Base-by-base conservation (phyloP, 2,888 invertebrate species). In the Stenichneumon culpator region DNA sequence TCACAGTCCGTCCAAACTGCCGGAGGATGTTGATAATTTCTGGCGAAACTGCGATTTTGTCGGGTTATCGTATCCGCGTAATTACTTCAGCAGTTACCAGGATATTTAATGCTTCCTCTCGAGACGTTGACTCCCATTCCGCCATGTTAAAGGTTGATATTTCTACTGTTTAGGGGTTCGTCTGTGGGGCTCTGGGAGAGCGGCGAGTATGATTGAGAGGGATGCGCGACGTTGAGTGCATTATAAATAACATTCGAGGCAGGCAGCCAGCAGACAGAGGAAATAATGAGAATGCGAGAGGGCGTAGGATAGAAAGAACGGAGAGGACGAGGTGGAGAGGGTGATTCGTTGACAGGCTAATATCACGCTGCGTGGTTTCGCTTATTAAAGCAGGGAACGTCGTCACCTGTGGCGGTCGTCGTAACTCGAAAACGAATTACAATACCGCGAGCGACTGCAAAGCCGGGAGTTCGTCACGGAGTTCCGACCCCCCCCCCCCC, bases 361-460 rank as follows among this genome's bases (percentile, higher is more conserved):
- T 92, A 91, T 92, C 92, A 92, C 91, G 91, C 89, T 88, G 86
- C 86, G 90, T 91, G 91, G 88, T 89, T 91, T 89, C 88, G 90
- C 89, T 91, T 91, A 91, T 92, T 91, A 90, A 90, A 89, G 87
- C 87, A 74, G 75, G 79, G 79, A 85, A 80, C 85, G 72, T 85
- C 79, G 82, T 85, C 85, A 85, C 85, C 82, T 82, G 44, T 44
- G 85, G 57, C 72, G 57, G 82, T 68, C 75, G 79, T 67, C 85
- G 70, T 67, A 63, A 63, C 82, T 67, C 28, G 70, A 75, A 82
- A 82, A 82, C 85, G 82, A 82, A 82, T 82, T 79, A 85, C 82
- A 72, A 65, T 50, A 25, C 60, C 19, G 70, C 32, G 68, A 28
- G 70, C 28, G 47, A 72, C 63, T 44, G 69, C 54, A 72, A 60